These are phyloP conservation scores for Sesia apiformis DNA, from an alignment of 2,888 invertebrate genomes.

Conservation along the genomic window DNA sequence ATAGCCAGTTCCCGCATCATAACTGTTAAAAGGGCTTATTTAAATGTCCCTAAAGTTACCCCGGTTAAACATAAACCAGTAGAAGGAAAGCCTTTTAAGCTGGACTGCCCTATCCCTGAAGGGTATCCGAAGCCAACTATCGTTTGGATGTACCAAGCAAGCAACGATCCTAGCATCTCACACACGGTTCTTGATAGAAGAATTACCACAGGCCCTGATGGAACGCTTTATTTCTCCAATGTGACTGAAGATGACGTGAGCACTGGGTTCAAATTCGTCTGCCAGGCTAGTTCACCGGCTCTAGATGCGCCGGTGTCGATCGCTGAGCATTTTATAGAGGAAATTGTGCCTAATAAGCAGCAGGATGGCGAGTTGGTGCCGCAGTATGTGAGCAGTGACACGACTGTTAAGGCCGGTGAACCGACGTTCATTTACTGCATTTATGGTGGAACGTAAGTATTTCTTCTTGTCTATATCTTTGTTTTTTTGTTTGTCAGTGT, in stretches of 20 bases:
- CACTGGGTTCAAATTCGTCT: conserved; percentile 37
- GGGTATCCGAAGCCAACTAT: conserved; percentile 46
- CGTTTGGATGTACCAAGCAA: conserved; percentile 35
- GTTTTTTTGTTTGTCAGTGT: too few relatives aligned
- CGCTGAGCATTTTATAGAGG: conserved; percentile 40
- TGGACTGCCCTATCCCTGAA: conserved; percentile 40
- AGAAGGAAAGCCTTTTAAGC: conserved; percentile 40
- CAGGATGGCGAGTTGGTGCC: conserved; percentile 33
- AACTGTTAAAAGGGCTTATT: conserved; percentile 27
- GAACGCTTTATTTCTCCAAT: conserved; percentile 45
- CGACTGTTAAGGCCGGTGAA: conserved; percentile 33
- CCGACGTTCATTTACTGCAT: conserved; percentile 50
- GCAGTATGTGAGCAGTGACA: conserved; percentile 40
- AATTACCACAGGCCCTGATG: conserved; percentile 39
- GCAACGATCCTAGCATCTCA: conserved; percentile 20
- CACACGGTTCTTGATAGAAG: conserved; percentile 27
- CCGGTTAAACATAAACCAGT: conserved; percentile 32
- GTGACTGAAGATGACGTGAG: conserved; percentile 34
- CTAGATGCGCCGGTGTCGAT: conserved; percentile 26
- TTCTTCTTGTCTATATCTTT: background rate
- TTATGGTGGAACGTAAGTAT: conserved; percentile 58
- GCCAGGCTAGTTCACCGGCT: conserved; percentile 40
- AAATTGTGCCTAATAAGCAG: conserved; percentile 22
- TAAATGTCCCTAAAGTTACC: conserved; percentile 24
- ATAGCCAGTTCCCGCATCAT: conserved; percentile 36